Conservation (phyloP, 2,797 vertebrate species). For the Siniperca undulata region DNA sequence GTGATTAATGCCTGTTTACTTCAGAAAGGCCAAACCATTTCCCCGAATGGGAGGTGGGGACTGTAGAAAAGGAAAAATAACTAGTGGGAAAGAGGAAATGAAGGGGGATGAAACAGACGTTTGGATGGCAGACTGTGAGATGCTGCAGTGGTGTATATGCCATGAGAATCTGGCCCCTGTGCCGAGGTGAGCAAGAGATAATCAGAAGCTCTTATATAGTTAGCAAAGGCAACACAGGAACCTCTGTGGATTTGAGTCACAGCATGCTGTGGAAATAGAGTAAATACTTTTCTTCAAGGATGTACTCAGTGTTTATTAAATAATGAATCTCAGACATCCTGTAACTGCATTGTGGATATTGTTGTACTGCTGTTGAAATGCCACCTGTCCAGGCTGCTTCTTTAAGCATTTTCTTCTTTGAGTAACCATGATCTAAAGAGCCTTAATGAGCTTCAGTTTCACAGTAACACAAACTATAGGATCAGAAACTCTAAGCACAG, state of each 20-base stretch:
- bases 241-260: conserved; percentile 70
- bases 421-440: conserved; percentile 18
- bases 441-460: conserved; percentile 28
- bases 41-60: conserved; percentile 68
- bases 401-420: conserved; percentile 35
- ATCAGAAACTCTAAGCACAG: conserved; percentile 13
- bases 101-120: conserved; percentile 55
- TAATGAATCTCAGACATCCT: conserved; percentile 58
- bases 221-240: conserved; percentile 60
- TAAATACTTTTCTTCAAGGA: conserved; percentile 49
- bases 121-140: conserved; percentile 33
- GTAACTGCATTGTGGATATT: conserved; percentile 28
- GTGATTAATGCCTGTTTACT: conserved; percentile 91
- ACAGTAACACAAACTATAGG: conserved; percentile 28
- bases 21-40: conserved; percentile 83
- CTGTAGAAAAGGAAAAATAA: conserved; percentile 47
- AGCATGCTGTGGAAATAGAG: conserved; percentile 30
- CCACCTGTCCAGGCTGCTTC: conserved; percentile 27
- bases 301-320: conserved; percentile 65
- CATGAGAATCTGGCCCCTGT: conserved; percentile 38
- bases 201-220: conserved; percentile 76
- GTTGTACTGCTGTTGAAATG: conserved; percentile 39
- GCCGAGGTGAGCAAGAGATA: conserved; percentile 66
- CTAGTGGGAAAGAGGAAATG: conserved; percentile 45
- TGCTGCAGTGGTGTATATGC: conserved; percentile 18